These are phyloP conservation scores for Gadus macrocephalus DNA, from an alignment of 2,113 vertebrate genomes.

Conservation along the genomic window DNA sequence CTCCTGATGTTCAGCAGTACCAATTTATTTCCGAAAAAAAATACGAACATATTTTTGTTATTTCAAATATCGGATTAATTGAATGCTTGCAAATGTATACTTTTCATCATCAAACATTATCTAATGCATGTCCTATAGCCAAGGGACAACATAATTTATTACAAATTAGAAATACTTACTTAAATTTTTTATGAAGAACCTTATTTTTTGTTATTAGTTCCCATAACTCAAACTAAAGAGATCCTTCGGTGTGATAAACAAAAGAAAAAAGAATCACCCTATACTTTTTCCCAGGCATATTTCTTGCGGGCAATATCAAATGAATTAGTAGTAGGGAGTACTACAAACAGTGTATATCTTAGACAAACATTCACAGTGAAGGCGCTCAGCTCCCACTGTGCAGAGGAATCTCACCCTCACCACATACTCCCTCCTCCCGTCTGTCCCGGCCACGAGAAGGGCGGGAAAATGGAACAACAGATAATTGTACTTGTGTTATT, in stretches of 20 bases:
- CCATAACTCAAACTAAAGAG: constrained; percentile 27
- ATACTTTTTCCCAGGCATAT: constrained; percentile 51
- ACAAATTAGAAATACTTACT: too few relatives aligned
- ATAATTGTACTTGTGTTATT: constrained; percentile 54
- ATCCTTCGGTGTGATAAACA: constrained; percentile 39
- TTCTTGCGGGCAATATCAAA: constrained; percentile 69
- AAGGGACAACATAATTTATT: too few relatives aligned
- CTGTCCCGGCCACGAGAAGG: constrained; percentile 52
- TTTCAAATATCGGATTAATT: too few relatives aligned
- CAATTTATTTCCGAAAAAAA: not conserved
- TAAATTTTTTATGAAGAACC: too few relatives aligned
- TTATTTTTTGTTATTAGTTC: constrained; percentile 18
- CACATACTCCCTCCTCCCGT: constrained; percentile 56
- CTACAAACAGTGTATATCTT: constrained; percentile 71
- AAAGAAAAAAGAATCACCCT: constrained; percentile 11
- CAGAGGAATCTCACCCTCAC: constrained; percentile 70
- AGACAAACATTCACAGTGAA: constrained; percentile 70
- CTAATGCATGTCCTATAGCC: too few relatives aligned
- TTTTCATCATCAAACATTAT: too few relatives aligned
- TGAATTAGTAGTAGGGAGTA: constrained; percentile 70
- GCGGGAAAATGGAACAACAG: constrained; percentile 38
- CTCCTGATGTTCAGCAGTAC: not conserved
- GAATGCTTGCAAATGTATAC: too few relatives aligned
- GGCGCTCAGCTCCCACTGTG: constrained; percentile 66
- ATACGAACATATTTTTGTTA: too few relatives aligned